These are phyloP conservation scores for Chaenocephalus aceratus DNA, from an alignment of 2,113 vertebrate species.

Conservation along the genomic window DNA sequence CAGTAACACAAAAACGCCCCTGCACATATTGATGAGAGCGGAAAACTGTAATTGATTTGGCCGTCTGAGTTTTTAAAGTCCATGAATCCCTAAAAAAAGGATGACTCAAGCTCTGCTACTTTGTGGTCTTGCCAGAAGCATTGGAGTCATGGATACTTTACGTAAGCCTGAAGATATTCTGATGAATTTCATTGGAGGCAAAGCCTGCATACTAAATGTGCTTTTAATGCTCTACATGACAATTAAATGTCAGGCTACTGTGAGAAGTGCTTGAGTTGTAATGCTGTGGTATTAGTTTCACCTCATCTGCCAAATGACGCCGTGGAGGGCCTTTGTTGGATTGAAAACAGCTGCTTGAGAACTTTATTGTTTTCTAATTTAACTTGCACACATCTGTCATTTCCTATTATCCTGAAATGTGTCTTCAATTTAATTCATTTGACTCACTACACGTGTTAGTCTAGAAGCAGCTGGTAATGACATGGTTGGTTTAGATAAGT, in stretches of 20 bases:
- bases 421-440: too few species aligned
- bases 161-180: constrained; percentile 30
- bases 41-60: constrained; percentile 2
- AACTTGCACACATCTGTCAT: not conserved
- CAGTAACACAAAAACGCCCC: constrained; percentile 14
- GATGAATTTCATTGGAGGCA: constrained; percentile 15
- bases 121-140: constrained; percentile 19
- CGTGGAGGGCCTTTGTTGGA: not conserved
- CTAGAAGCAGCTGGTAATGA: too few species aligned
- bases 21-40: constrained; percentile 30
- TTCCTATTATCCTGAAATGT: not conserved
- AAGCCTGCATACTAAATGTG: constrained; percentile 23
- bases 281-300: constrained; percentile 2
- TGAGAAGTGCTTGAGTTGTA: constrained; percentile 21
- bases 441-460: too few species aligned
- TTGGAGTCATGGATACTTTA: constrained; percentile 44
- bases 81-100: constrained; percentile 3
- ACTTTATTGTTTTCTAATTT: not conserved
- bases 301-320: not conserved
- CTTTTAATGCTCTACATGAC: constrained; percentile 29
- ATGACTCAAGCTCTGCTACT: constrained; percentile 39
- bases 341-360: not conserved
- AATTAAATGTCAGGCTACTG: constrained; percentile 36
- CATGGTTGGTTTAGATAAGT: too few species aligned
- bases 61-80: constrained; percentile 15